Conservation (phyloP, 1,140 invertebrate species). For the Drosophila lowei region DNA sequence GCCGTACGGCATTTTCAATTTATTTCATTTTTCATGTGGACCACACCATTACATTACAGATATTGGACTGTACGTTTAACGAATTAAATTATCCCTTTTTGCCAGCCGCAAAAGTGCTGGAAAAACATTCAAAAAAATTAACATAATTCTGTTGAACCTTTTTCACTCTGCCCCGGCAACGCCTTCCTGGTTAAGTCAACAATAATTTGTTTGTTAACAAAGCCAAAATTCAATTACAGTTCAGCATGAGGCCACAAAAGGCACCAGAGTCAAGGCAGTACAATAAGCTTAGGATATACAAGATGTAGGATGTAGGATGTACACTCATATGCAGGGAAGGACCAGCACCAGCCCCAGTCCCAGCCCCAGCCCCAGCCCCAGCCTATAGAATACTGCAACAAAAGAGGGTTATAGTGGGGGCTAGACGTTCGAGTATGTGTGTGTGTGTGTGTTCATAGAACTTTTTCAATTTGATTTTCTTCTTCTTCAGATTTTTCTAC, state of each 20-base stretch:
- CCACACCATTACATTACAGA: slow-evolving; percentile 24
- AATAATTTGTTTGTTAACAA: slow-evolving; percentile 76
- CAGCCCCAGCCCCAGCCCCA: neutral
- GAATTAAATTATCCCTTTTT: slow-evolving; percentile 42
- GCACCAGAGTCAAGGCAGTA: slow-evolving; percentile 22
- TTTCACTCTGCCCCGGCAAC: slow-evolving; percentile 24
- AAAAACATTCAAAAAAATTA: slow-evolving; percentile 46
- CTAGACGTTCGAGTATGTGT: neutral
- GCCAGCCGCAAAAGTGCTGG: slow-evolving; percentile 15
- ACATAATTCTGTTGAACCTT: slow-evolving; percentile 24
- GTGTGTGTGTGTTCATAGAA: slow-evolving; percentile 21
- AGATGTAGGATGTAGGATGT: neutral
- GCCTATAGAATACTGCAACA: slow-evolving; percentile 12
- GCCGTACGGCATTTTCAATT: slow-evolving; percentile 36
- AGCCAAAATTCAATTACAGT: slow-evolving; percentile 74
- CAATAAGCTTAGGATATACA: slow-evolving; percentile 47
- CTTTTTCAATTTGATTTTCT: slow-evolving; percentile 59
- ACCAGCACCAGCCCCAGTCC: neutral
- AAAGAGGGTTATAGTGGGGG: slow-evolving; percentile 7
- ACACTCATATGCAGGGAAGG: slow-evolving; percentile 13
- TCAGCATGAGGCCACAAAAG: slow-evolving; percentile 58
- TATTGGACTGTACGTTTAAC: slow-evolving; percentile 34
- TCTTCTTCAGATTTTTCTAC: slow-evolving; percentile 9
- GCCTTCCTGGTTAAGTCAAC: slow-evolving; percentile 54
- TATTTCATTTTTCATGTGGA: slow-evolving; percentile 35